Base-by-base conservation (phyloP, 2,888 invertebrate species). In the Tinea trinotella region DNA sequence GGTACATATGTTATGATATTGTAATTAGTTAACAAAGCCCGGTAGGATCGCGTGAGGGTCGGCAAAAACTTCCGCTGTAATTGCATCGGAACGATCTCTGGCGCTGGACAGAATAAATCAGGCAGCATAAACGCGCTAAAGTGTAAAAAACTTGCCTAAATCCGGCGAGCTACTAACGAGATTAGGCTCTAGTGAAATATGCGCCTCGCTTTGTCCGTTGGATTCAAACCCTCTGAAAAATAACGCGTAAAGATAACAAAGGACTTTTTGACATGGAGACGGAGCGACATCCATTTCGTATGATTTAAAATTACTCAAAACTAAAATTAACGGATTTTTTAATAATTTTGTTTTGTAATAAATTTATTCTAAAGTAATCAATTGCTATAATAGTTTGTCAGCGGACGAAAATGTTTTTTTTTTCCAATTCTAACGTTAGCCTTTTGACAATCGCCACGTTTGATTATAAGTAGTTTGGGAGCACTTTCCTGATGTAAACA, bases 171-270 rank as follows among this genome's bases (percentile, higher is more conserved):
- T 76, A 76, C 70, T 69, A 67, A 67, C 67, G 73, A 80, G 79
- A 81, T 82, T 79, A 81, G 67, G 67, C 71, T 66, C 68, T 70
- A 66, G 70, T 77, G 76, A 82, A 80, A 79, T 77, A 82, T 82
- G 70, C 72, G 74, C 60, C 63, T 62, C 76, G 76, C 74, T 82
- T 81, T 79, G 79, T 81, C 72, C 69, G 69, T 65, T 61, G 69
- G 71, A 74, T 74, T 70, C 73, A 67, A 76, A 68, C 67, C 66
- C 67, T 63, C 71, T 76, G 73, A 77, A 80, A 81, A 79, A 81
- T 78, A 77, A 70, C 78, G 69, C 64, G 59, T 62, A 52, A 36
- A 72, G 77, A 79, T 80, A 81, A 79, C 79, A 78, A 80, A 78
- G 72, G 73, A 71, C 70, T 73, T 75, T 76, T 75, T 76, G 72